Percentiles rank a stretch among this genome's conserved stretches.
Conservation (phyloP, 2,888 invertebrate genomes). For the Parasteatoda lunata region DNA sequence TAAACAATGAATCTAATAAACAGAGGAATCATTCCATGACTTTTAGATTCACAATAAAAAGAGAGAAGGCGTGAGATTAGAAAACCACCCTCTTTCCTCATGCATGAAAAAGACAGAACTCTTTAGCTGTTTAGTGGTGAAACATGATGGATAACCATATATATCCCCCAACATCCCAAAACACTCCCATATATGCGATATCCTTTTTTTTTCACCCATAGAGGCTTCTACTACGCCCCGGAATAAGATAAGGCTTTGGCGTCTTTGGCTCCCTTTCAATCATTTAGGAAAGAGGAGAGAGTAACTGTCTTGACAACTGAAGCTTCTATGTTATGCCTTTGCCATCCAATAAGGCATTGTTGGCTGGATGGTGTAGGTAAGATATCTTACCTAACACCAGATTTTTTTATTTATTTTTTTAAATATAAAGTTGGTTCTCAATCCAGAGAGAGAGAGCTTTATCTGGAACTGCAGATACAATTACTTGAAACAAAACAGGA, state of each 20-base stretch:
- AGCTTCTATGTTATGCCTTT: constrained; percentile 49
- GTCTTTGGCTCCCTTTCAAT: constrained; percentile 66
- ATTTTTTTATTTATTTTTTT: not conserved
- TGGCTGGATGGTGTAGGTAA: constrained; percentile 3
- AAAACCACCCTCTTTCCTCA: constrained; percentile 11
- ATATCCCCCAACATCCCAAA: constrained; percentile 47
- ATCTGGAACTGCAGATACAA: not conserved
- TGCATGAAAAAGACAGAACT: constrained; percentile 51
- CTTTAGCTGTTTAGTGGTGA: constrained; percentile 49
- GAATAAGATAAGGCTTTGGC: constrained; percentile 62
- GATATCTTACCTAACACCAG: constrained; percentile 3
- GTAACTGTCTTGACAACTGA: constrained; percentile 63
- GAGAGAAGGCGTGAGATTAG: constrained; percentile 25
- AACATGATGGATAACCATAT: constrained; percentile 57
- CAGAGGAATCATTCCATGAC: not conserved
- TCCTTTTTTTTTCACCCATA: constrained; percentile 20
- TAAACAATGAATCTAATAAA: too few species aligned
- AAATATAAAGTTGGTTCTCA: constrained; percentile 5
- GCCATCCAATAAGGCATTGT: constrained; percentile 32
- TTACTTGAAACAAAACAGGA: constrained; percentile 4
- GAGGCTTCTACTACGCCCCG: constrained; percentile 11
- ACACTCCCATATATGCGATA: constrained; percentile 62
- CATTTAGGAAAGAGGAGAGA: constrained; percentile 60
- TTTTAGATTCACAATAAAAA: constrained; percentile 58
- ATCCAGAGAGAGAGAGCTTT: not conserved